Conservation (phyloP, 2,888 invertebrate genomes). For the Melieria picta region DNA sequence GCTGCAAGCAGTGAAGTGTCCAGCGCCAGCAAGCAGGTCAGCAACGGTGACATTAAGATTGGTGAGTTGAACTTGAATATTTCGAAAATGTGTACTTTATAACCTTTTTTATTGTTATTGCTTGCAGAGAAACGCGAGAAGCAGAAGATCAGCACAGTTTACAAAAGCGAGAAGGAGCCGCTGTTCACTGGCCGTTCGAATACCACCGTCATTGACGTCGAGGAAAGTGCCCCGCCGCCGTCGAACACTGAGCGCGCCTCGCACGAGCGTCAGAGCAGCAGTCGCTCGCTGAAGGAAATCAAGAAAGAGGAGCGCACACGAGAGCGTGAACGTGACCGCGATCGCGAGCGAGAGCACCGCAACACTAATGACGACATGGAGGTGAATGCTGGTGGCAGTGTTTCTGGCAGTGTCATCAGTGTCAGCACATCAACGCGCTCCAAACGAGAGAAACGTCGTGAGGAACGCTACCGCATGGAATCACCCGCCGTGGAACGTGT, state of each 20-base stretch:
- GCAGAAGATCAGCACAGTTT: conserved; percentile 39
- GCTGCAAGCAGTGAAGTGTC: not conserved
- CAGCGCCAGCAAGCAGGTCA: conserved; percentile 36
- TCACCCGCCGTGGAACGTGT: conserved; percentile 52
- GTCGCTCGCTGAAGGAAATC: conserved; percentile 57
- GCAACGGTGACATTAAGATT: conserved; percentile 64
- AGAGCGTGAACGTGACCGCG: conserved; percentile 54
- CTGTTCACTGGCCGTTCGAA: conserved; percentile 6
- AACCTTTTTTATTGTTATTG: not conserved
- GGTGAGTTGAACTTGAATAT: conserved; percentile 38
- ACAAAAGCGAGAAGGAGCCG: conserved; percentile 36
- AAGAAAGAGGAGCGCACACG: conserved; percentile 59
- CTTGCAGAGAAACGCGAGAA: conserved; percentile 46
- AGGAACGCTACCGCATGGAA: conserved; percentile 57
- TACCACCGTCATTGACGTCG: conserved; percentile 31
- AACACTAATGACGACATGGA: conserved; percentile 36
- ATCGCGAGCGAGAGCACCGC: conserved; percentile 49
- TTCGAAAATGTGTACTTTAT: not conserved
- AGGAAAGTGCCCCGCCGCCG: conserved; percentile 40
- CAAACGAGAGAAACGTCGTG: conserved; percentile 61
- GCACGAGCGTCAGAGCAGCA: conserved; percentile 51
- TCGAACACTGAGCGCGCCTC: conserved; percentile 48
- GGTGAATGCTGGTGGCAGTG: conserved; percentile 18
- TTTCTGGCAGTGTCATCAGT: not conserved
- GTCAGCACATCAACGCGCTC: conserved; percentile 41